phyloP scores from a whole-genome alignment of 1,140 invertebrate genomes.

The Ephestia elutella region DNA sequence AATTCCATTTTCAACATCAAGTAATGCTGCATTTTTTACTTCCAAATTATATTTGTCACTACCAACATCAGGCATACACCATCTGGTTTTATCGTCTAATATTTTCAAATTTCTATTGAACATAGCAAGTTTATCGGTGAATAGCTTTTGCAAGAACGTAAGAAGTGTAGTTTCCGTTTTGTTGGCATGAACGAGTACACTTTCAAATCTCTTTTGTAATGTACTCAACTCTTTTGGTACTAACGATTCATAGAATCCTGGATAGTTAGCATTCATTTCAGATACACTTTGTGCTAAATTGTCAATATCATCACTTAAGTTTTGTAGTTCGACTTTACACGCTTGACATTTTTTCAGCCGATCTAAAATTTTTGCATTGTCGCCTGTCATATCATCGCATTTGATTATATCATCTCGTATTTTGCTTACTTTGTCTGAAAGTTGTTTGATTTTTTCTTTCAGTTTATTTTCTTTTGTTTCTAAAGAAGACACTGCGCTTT shows the following conservation, averaged over 20 bases:
- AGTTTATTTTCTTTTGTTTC: constrained; percentile 84
- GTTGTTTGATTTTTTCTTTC: constrained; percentile 80
- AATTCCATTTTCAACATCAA: constrained; percentile 84
- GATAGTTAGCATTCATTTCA: constrained; percentile 84
- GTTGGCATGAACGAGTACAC: constrained; percentile 81
- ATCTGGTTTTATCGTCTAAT: constrained; percentile 91
- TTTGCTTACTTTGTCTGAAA: constrained; percentile 81
- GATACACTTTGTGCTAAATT: constrained; percentile 81
- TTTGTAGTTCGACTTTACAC: constrained; percentile 81
- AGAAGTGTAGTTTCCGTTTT: constrained; percentile 88
- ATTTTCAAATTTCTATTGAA: constrained; percentile 85
- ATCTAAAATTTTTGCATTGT: constrained; percentile 87
- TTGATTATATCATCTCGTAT: constrained; percentile 90
- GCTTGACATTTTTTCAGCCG: constrained; percentile 83
- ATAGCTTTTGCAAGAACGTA: constrained; percentile 89
- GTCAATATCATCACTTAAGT: constrained; percentile 79
- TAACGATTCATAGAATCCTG: constrained; percentile 83
- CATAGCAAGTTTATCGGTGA: constrained; percentile 88
- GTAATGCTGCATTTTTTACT: constrained; percentile 88
- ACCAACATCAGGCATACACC: constrained; percentile 90
- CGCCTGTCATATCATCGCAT: constrained; percentile 93
- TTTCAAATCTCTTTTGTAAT: constrained; percentile 85
- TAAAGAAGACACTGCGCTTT: constrained; percentile 80
- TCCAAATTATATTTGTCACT: constrained; percentile 95
- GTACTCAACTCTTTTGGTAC: constrained; percentile 86